Evolutionary conservation across 2,888 invertebrate species (phyloP).

Genomic region (Caenorhabditis becei): DNA sequence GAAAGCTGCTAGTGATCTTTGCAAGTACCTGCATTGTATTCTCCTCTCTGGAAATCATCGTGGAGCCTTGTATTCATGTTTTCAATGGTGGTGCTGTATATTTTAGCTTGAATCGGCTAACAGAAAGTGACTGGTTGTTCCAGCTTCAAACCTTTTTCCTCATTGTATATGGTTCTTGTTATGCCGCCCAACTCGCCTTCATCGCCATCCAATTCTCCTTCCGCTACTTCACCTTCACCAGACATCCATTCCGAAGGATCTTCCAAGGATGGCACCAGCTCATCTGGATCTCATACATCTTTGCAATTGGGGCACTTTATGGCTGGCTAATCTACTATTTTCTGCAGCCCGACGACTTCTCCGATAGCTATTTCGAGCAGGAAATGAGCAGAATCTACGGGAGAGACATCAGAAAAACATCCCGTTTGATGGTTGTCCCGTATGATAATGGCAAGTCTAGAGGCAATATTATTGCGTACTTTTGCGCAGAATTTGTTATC

Average conservation of each 20-base stretch:
- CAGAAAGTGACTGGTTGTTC: no score
- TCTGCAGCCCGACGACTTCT: background rate
- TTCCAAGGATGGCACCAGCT: background rate
- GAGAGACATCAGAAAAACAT: background rate
- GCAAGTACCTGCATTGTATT: background rate
- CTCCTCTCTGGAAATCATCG: background rate
- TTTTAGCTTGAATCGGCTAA: background rate
- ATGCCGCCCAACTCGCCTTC: background rate
- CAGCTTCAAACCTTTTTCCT: background rate
- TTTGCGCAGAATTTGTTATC: no score
- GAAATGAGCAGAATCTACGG: background rate
- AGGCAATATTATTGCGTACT: background rate
- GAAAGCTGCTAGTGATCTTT: background rate
- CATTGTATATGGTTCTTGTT: background rate
- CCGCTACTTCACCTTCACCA: background rate
- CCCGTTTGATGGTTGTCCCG: background rate
- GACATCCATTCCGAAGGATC: background rate
- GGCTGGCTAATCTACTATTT: background rate
- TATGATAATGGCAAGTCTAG: background rate
- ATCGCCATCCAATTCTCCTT: slow-evolving; percentile 2
- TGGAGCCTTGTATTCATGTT: background rate
- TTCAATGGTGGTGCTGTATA: background rate
- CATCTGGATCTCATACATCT: background rate
- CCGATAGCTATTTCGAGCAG: background rate
- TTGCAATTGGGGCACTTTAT: background rate